Percentiles rank a stretch among this genome's conserved stretches.
Conservation (phyloP, 2,888 invertebrate genomes). For the Helleia helle region DNA sequence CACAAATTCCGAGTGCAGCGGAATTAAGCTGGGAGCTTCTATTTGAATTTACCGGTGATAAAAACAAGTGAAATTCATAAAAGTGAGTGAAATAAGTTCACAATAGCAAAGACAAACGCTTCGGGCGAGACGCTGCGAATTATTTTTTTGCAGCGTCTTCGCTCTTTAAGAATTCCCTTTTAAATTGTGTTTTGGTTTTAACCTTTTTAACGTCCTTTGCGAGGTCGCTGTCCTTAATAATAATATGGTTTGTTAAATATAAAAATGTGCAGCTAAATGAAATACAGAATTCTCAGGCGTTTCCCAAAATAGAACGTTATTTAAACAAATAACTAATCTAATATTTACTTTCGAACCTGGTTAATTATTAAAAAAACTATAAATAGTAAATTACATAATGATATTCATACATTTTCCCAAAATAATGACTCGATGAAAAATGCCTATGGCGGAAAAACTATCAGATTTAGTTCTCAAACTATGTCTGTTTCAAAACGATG, state of each 20-base stretch:
- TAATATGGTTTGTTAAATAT: slow-evolving; percentile 28
- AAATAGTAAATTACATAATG: too few species aligned
- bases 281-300: too few species aligned
- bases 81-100: slow-evolving; percentile 63
- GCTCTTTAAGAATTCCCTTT: slow-evolving; percentile 70
- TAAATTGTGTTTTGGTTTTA: slow-evolving; percentile 66
- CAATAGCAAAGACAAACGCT: slow-evolving; percentile 69
- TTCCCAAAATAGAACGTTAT: too few species aligned
- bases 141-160: slow-evolving; percentile 62
- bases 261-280: not conserved
- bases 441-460: too few species aligned
- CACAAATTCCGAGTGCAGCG: slow-evolving; percentile 21
- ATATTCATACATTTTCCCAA: too few species aligned
- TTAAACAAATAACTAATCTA: too few species aligned
- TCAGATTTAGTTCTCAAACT: too few species aligned
- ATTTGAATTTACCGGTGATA: slow-evolving; percentile 53
- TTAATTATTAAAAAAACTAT: too few species aligned
- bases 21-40: slow-evolving; percentile 34
- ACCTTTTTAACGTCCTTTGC: slow-evolving; percentile 63
- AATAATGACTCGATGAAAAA: too few species aligned
- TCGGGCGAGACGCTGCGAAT: slow-evolving; percentile 51
- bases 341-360: too few species aligned
- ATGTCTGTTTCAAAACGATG: too few species aligned
- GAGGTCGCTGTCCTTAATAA: slow-evolving; percentile 48
- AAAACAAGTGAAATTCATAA: slow-evolving; percentile 69